Percentiles rank a stretch among this genome's conserved stretches.
phyloP scores from a whole-genome alignment of 2,113 vertebrate genomes.

The Cebus imitator region DNA sequence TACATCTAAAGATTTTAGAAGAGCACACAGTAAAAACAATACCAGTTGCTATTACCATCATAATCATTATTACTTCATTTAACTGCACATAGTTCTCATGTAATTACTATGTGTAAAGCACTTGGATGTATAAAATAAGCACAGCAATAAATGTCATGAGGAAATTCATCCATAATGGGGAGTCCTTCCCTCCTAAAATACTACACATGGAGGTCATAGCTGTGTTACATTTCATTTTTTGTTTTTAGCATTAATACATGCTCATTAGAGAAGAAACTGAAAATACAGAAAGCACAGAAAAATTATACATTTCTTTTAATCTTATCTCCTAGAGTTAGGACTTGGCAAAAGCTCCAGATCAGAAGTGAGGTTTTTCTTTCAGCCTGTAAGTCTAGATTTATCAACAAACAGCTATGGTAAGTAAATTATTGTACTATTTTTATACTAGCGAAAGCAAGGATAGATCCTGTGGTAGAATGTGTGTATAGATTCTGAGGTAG shows the following conservation, averaged over 20 bases:
- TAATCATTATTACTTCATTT: neutral
- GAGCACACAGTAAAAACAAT: neutral
- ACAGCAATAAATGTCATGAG: neutral
- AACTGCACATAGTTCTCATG: neutral
- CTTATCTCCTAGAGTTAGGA: neutral
- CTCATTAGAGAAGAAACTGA: neutral
- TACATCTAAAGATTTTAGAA: neutral
- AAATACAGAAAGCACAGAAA: neutral
- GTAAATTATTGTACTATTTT: neutral
- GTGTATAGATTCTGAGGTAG: neutral
- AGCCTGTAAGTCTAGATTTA: neutral
- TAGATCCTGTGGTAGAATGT: neutral
- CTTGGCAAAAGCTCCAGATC: neutral
- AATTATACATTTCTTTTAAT: neutral
- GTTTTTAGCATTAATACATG: slow-evolving; percentile 10
- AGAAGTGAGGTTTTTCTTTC: neutral
- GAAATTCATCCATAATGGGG: neutral
- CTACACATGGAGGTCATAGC: neutral
- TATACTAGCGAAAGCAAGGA: neutral
- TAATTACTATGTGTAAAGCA: neutral
- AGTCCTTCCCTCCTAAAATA: neutral
- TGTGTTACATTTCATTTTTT: neutral
- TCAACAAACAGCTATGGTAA: neutral
- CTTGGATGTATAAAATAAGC: neutral
- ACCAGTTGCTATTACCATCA: neutral